Evolutionary conservation across 2,113 vertebrate species (phyloP), one percentile per base, ranked within the genome.

Genomic region (Motacilla tschutschensis): DNA sequence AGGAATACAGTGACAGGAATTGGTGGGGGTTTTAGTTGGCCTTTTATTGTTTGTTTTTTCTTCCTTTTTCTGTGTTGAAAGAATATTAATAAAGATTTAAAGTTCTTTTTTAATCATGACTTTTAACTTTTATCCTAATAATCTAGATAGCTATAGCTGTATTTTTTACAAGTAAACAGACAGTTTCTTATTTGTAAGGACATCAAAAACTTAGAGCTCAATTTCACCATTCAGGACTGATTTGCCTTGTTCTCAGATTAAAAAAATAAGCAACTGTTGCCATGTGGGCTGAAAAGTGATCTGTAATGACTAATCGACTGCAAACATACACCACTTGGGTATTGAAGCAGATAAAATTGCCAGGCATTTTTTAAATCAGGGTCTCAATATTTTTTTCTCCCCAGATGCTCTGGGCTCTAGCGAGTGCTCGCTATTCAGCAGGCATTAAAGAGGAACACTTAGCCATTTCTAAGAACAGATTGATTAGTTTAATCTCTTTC

Each of bases 291-390:
- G 85, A 70, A 85, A 83, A 88, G 66, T 69, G 83, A 63, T 90
- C 88, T 85, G 41, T 65, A 69, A 44, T 87, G 79, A 92, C 70
- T 94, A 92, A 93, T 92, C 7, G 44, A 74, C 88, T 91, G 88
- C 78, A 92, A 85, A 77, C 48, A 20, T 60, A 24, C 40, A 83
- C 62, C 29, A 31, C 62, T 73, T 0, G 19, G 44, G 75, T 79
- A 88, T 3, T 71, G 89, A 91, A 89, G 76, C 86, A 91, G 73
- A 79, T 87, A 76, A 88, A 89, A 92, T 92, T 92, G 76, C 64
- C 58, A 46, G 54, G 92, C 31, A 75, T 87, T 89, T 89, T 90
- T 93, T 24, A 87, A 90, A 85, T 53, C 14, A 1, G 17, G 19
- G 51, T 63, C 66, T 86, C 76, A 54, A 4, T 70, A 71, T 69